Conservation (phyloP, 1,140 invertebrate species). For the Forficula auricularia region DNA sequence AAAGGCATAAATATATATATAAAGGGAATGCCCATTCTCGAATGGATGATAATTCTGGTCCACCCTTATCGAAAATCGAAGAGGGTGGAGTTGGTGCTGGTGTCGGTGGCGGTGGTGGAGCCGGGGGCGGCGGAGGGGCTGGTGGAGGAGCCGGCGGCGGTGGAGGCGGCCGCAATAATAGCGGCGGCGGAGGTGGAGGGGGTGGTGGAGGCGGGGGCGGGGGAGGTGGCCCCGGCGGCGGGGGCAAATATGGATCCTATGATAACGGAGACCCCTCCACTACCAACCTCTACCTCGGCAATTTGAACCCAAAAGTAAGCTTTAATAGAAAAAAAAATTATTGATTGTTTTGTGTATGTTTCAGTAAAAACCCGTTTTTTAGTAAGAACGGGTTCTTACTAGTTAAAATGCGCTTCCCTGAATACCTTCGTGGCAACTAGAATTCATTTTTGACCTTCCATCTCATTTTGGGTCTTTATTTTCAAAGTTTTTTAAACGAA, state of each 20-base stretch:
- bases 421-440: too few relatives aligned
- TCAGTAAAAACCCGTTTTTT: too few relatives aligned
- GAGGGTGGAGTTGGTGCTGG: slow-evolving; percentile 14
- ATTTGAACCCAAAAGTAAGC: slow-evolving; percentile 83
- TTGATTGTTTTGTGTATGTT: slow-evolving; percentile 3
- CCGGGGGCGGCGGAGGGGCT: slow-evolving; percentile 12
- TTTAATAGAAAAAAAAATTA: too few relatives aligned
- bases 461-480: too few relatives aligned
- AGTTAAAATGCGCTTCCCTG: too few relatives aligned
- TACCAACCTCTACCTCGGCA: slow-evolving; percentile 94
- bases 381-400: too few relatives aligned
- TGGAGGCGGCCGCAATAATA: neutral
- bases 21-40: slow-evolving; percentile 43
- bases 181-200: slow-evolving; percentile 13
- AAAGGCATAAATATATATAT: slow-evolving; percentile 82
- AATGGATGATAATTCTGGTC: slow-evolving; percentile 20
- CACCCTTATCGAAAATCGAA: slow-evolving; percentile 22
- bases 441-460: too few relatives aligned
- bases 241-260: slow-evolving; percentile 46
- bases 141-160: neutral
- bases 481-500: too few relatives aligned
- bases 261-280: slow-evolving; percentile 91
- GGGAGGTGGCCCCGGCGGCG: neutral
- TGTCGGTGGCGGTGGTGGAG: slow-evolving; percentile 1
- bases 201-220: neutral